phyloP scores from a whole-genome alignment of 1,140 invertebrate species.

The Pseudoatta argentina region DNA sequence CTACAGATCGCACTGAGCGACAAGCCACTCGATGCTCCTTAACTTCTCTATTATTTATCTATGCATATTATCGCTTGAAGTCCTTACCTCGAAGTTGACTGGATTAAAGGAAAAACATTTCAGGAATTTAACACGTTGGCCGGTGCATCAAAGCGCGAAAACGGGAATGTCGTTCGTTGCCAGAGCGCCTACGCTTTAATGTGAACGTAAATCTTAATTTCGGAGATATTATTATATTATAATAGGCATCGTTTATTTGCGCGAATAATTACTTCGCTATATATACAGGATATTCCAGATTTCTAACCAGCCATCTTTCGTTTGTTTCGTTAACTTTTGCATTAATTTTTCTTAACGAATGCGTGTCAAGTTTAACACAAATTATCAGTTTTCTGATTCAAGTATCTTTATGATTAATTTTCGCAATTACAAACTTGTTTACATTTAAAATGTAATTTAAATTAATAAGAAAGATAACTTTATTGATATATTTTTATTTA shows the following conservation, averaged over 20 bases:
- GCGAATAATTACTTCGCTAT: slow-evolving; percentile 2
- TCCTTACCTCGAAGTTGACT: neutral
- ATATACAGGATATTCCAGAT: neutral
- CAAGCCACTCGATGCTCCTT: too few species aligned
- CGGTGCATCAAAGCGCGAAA: slow-evolving; percentile 19
- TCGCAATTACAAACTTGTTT: neutral
- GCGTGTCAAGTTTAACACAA: neutral
- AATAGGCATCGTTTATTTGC: neutral
- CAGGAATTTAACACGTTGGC: slow-evolving; percentile 14
- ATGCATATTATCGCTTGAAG: neutral
- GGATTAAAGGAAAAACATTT: slow-evolving; percentile 19
- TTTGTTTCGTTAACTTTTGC: too few species aligned
- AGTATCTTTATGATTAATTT: neutral
- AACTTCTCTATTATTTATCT: neutral
- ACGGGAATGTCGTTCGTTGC: slow-evolving; percentile 32
- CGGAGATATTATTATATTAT: slow-evolving; percentile 37
- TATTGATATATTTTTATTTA: neutral
- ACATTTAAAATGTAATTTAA: neutral
- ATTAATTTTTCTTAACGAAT: neutral
- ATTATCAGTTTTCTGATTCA: neutral
- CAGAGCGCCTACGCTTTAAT: slow-evolving; percentile 46
- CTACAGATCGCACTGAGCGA: too few species aligned
- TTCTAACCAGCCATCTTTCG: neutral
- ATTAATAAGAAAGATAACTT: neutral
- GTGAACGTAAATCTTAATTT: slow-evolving; percentile 46